A percentile compares a stretch with the other conserved stretches of the same genome.
Evolutionary conservation across 2,113 vertebrate genomes (phyloP).

Genomic region (Rhea americana): DNA sequence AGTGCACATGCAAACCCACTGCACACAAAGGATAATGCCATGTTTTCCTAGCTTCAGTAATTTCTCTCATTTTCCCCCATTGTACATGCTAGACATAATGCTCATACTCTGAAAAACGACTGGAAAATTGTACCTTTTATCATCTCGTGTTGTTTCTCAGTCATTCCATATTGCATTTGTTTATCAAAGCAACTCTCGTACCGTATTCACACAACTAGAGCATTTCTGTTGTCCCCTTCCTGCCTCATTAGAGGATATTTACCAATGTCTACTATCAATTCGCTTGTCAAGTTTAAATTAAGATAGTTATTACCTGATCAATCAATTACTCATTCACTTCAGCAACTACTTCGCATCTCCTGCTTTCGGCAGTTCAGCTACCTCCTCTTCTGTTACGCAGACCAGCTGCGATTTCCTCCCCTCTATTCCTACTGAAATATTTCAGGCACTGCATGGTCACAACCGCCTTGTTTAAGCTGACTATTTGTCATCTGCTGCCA

Average conservation of each 20-base stretch:
- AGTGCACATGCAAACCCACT: conserved; percentile 42
- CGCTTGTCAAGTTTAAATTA: conserved; percentile 64
- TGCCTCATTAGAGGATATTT: conserved; percentile 58
- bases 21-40: conserved; percentile 65
- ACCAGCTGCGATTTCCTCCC: not conserved
- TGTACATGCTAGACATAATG: conserved; percentile 29
- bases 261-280: conserved; percentile 54
- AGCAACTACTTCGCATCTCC: conserved; percentile 46
- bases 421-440: fast-evolving
- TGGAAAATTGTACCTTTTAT: conserved; percentile 59
- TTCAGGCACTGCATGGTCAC: not conserved
- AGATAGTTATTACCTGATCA: conserved; percentile 63
- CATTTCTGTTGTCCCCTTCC: conserved; percentile 3
- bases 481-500: not conserved
- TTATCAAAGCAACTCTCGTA: conserved; percentile 33
- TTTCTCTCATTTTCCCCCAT: conserved; percentile 57
- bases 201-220: not conserved
- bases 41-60: conserved; percentile 51
- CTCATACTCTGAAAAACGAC: conserved; percentile 14
- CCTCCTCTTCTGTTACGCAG: not conserved
- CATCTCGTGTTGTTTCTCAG: conserved; percentile 36
- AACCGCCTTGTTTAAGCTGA: not conserved
- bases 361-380: conserved; percentile 28
- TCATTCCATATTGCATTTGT: conserved; percentile 33
- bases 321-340: conserved; percentile 59